A percentile compares a stretch with the other conserved stretches of the same genome.
These are phyloP conservation scores for Nephrocerus scutellatus DNA, from an alignment of 2,888 invertebrate species.

Conservation along the genomic window DNA sequence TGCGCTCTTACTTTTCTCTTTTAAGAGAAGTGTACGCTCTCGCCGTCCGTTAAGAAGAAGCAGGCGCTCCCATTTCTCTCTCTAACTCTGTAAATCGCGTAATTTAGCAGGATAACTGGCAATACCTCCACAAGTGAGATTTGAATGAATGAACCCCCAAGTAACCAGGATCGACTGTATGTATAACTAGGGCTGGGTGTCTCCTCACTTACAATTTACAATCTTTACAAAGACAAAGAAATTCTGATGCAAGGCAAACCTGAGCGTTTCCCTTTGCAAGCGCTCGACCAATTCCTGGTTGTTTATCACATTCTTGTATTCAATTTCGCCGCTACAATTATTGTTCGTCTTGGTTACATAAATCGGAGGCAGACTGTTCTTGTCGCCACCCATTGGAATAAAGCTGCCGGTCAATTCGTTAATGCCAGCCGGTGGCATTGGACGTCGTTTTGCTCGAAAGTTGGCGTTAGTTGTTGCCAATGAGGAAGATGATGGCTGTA, in stretches of 20 bases:
- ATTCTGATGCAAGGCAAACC: conserved; percentile 69
- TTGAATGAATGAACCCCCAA: no score
- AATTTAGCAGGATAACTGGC: no score
- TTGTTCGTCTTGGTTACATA: conserved; percentile 30
- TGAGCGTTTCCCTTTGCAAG: conserved; percentile 56
- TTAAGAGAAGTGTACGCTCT: no score
- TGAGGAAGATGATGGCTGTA: neutral
- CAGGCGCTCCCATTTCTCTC: no score
- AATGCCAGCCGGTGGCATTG: conserved; percentile 32
- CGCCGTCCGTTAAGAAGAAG: no score
- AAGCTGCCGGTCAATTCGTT: conserved; percentile 38
- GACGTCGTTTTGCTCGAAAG: conserved; percentile 30
- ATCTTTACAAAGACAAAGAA: conserved; percentile 68
- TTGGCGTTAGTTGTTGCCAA: conserved; percentile 20
- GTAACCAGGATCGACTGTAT: no score
- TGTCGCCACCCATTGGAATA: conserved; percentile 46
- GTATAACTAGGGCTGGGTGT: no score
- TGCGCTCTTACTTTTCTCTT: no score
- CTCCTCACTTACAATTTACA: conserved; percentile 59
- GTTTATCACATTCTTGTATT: conserved; percentile 48
- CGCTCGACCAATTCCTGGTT: conserved; percentile 52
- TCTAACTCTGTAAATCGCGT: no score
- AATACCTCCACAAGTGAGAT: no score
- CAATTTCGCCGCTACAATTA: conserved; percentile 36
- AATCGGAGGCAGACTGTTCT: conserved; percentile 53